Percentiles rank a stretch among this genome's conserved stretches.
Evolutionary conservation across 2,888 invertebrate species (phyloP).

Genomic region (Epinotia nisella): DNA sequence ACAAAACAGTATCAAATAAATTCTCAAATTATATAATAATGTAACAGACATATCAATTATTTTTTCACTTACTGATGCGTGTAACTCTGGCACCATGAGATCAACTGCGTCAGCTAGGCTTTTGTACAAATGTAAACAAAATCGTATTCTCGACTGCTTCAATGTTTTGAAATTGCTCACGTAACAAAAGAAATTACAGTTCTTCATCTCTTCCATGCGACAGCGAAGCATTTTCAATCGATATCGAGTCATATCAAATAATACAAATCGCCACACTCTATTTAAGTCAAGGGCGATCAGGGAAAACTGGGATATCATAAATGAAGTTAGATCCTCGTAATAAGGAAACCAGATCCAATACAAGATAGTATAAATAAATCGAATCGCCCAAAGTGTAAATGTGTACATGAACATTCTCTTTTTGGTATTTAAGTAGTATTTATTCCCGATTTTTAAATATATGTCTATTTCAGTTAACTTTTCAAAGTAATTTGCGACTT

Average conservation of each 20-base stretch:
- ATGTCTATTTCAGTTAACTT: constrained; percentile 60
- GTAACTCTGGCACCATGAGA: constrained; percentile 66
- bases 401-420: constrained; percentile 56
- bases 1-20: no score
- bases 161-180: constrained; percentile 63
- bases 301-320: constrained; percentile 61
- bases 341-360: constrained; percentile 61
- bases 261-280: constrained; percentile 70
- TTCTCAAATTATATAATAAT: no score
- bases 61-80: constrained; percentile 65
- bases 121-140: constrained; percentile 65
- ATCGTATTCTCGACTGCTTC: constrained; percentile 65
- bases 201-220: constrained; percentile 65
- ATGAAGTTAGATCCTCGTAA: constrained; percentile 54
- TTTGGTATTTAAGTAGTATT: constrained; percentile 54
- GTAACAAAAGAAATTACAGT: constrained; percentile 65
- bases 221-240: constrained; percentile 65
- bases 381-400: constrained; percentile 57
- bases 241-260: constrained; percentile 67
- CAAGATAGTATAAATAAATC: constrained; percentile 58
- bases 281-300: constrained; percentile 69
- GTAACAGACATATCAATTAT: no score
- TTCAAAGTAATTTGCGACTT: constrained; percentile 56
- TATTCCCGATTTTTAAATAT: constrained; percentile 61
- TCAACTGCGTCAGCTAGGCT: constrained; percentile 69